phyloP scores from a whole-genome alignment of 2,113 vertebrate species.

The Labeo catla region DNA sequence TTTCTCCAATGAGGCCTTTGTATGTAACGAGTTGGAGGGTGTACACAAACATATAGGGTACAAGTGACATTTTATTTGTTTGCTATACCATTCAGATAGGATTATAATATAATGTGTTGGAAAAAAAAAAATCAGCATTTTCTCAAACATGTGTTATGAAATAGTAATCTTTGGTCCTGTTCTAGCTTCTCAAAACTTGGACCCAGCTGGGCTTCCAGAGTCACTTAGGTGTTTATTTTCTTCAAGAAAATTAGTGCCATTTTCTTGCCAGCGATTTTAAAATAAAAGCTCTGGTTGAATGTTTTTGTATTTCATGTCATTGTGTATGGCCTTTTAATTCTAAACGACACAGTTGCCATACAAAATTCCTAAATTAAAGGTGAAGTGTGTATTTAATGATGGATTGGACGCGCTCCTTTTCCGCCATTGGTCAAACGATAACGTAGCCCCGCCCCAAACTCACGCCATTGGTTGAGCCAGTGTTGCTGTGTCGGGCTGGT shows the following conservation, averaged over 20 bases:
- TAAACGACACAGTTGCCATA: neutral
- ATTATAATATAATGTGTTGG: conserved; percentile 16
- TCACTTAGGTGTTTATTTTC: conserved; percentile 3
- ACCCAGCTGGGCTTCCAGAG: conserved; percentile 32
- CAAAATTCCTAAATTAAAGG: neutral
- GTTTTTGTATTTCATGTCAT: conserved; percentile 30
- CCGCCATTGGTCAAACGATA: neutral
- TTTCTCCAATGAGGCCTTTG: conserved; percentile 78
- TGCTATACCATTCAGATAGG: conserved; percentile 9
- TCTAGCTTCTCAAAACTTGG: conserved; percentile 9
- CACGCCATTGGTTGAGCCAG: neutral
- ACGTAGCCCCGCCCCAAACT: neutral
- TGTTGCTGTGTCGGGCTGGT: neutral
- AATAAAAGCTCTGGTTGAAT: conserved; percentile 32
- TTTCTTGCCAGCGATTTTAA: conserved; percentile 27
- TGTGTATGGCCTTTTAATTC: conserved; percentile 7
- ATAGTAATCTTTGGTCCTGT: conserved; percentile 1
- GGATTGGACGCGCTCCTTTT: no score
- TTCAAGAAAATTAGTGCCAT: conserved; percentile 38
- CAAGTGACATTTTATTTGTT: neutral
- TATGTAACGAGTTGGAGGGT: conserved; percentile 54
- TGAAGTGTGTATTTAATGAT: neutral
- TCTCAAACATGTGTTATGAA: neutral
- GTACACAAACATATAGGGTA: conserved; percentile 38
- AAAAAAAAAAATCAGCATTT: neutral